Evolutionary conservation across 2,888 invertebrate genomes (phyloP).

Genomic region (Drosophila seclusa): DNA sequence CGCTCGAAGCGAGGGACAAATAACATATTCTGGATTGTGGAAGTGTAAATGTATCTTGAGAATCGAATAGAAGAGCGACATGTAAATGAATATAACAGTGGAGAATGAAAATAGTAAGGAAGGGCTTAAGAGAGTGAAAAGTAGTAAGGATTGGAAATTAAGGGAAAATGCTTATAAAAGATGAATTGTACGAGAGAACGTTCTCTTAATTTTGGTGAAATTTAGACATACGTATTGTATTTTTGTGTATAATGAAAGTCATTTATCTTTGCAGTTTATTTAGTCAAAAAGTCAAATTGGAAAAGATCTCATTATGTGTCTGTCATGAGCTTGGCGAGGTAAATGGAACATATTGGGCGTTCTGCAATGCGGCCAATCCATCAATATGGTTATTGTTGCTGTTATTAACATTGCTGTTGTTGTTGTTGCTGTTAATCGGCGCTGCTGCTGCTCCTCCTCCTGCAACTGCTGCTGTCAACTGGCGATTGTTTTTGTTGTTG

Average conservation of each 20-base stretch:
- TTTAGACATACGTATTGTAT: background rate
- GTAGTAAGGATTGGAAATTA: background rate
- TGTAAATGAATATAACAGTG: too few relatives aligned
- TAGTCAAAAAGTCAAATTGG: constrained; percentile 78
- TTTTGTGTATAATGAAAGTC: constrained; percentile 56
- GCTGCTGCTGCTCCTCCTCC: constrained; percentile 9
- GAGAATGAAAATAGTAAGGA: background rate
- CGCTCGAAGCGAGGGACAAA: background rate
- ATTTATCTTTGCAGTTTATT: constrained; percentile 66
- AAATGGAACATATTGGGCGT: constrained; percentile 88
- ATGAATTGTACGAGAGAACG: background rate
- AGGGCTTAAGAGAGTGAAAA: background rate
- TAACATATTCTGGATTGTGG: background rate
- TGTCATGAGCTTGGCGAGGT: constrained; percentile 89
- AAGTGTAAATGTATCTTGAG: background rate
- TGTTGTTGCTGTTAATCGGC: background rate
- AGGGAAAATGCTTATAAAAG: background rate
- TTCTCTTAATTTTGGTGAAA: background rate
- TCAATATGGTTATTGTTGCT: constrained; percentile 42
- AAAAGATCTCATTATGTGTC: constrained; percentile 56
- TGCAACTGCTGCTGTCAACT: constrained; percentile 24
- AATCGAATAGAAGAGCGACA: background rate
- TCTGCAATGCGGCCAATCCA: constrained; percentile 31
- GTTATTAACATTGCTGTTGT: constrained; percentile 23
- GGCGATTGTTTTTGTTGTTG: constrained; percentile 51